Evolutionary conservation across 2,888 invertebrate genomes (phyloP).

Genomic region (Lasioglossum malachurum): DNA sequence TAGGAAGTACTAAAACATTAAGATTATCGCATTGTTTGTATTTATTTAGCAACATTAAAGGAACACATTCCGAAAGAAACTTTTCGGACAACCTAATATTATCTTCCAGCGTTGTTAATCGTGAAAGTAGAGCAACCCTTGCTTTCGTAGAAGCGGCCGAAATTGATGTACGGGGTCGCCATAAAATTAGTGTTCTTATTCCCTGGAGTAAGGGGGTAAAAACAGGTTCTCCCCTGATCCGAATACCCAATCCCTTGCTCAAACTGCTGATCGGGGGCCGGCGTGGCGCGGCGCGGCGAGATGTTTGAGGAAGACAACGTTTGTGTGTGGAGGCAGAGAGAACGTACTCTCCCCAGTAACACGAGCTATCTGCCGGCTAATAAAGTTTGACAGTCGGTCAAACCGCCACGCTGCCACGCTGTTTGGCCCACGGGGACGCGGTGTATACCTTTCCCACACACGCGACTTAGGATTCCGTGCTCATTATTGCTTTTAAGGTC

Average conservation of each 20-base stretch:
- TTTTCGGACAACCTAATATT: neutral
- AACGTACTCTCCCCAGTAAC: slow-evolving; percentile 62
- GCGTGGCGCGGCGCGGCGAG: slow-evolving; percentile 23
- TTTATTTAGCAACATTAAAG: too few relatives aligned
- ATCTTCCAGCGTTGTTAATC: neutral
- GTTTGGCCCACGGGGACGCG: slow-evolving; percentile 52
- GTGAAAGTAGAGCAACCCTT: neutral
- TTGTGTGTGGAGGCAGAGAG: neutral
- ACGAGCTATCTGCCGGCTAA: slow-evolving; percentile 71
- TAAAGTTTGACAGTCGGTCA: slow-evolving; percentile 75
- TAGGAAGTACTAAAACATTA: too few relatives aligned
- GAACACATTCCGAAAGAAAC: too few relatives aligned
- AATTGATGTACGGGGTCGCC: slow-evolving; percentile 1
- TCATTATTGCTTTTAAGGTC: slow-evolving; percentile 76
- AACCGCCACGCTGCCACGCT: slow-evolving; percentile 55
- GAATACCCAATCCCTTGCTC: slow-evolving; percentile 40
- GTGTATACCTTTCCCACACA: slow-evolving; percentile 80
- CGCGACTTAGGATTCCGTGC: slow-evolving; percentile 63
- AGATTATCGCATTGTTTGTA: too few relatives aligned
- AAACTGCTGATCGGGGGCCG: slow-evolving; percentile 43
- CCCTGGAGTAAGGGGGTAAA: slow-evolving; percentile 44
- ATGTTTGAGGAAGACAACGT: slow-evolving; percentile 67
- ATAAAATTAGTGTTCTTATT: slow-evolving; percentile 51
- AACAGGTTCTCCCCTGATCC: slow-evolving; percentile 63
- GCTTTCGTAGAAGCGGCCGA: neutral